These are phyloP conservation scores for silkworm (Bombyx mori) DNA, from an alignment of 1,140 invertebrate genomes.

Conservation along the genomic window DNA sequence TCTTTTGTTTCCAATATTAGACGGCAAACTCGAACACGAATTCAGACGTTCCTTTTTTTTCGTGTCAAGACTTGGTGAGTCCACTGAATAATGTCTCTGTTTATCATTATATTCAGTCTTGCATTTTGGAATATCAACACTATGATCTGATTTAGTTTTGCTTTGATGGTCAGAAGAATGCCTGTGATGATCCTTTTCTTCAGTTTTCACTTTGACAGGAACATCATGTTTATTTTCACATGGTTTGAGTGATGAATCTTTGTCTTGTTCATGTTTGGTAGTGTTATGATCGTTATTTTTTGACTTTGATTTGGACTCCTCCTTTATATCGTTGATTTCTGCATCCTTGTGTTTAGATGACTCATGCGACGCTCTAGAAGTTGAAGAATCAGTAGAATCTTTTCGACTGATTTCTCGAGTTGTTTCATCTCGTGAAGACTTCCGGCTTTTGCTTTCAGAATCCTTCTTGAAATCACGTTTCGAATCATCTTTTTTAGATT, in stretches of 20 bases:
- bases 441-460: slow-evolving; percentile 44
- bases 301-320: slow-evolving; percentile 42
- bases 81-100: slow-evolving; percentile 66
- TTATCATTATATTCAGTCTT: slow-evolving; percentile 54
- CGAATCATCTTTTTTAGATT: slow-evolving; percentile 47
- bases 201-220: slow-evolving; percentile 34
- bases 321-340: slow-evolving; percentile 56
- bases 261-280: slow-evolving; percentile 40
- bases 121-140: slow-evolving; percentile 30
- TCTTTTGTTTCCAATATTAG: slow-evolving; percentile 77
- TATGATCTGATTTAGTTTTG: slow-evolving; percentile 36
- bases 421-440: slow-evolving; percentile 62
- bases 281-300: slow-evolving; percentile 29
- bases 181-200: slow-evolving; percentile 46
- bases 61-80: slow-evolving; percentile 59
- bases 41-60: slow-evolving; percentile 72
- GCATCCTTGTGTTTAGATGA: slow-evolving; percentile 57
- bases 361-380: slow-evolving; percentile 67
- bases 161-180: slow-evolving; percentile 20
- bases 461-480: slow-evolving; percentile 57
- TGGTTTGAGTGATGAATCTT: slow-evolving; percentile 23
- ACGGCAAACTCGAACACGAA: slow-evolving; percentile 76
- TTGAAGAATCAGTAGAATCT: slow-evolving; percentile 68
- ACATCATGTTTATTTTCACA: slow-evolving; percentile 16
- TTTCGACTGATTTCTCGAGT: slow-evolving; percentile 60